Percentiles rank a stretch among this genome's conserved stretches.
These are phyloP conservation scores for Chiloscyllium punctatum DNA, from an alignment of 2,797 vertebrate genomes.

Conservation along the genomic window DNA sequence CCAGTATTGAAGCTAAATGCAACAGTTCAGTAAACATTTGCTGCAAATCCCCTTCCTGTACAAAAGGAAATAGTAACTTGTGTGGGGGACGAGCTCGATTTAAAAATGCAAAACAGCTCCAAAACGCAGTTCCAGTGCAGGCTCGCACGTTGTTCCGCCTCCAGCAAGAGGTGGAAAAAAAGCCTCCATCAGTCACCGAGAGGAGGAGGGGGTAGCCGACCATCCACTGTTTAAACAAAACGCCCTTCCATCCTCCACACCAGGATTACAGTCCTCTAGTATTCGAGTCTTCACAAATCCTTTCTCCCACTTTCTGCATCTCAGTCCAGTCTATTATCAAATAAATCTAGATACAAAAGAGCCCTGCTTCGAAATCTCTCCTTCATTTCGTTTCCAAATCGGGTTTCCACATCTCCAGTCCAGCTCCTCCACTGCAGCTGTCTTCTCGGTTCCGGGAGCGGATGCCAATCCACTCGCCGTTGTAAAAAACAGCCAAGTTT, in stretches of 20 bases:
- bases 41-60: neutral
- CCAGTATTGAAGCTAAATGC: neutral
- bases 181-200: neutral
- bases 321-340: neutral
- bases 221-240: neutral
- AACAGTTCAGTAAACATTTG: neutral
- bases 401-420: neutral
- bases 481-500: neutral
- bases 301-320: neutral
- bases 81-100: neutral
- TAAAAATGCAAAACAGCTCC: neutral
- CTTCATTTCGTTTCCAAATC: neutral
- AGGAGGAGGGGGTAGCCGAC: neutral
- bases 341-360: neutral
- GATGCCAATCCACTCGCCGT: neutral
- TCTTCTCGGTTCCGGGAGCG: neutral
- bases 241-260: neutral
- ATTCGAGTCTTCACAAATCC: neutral
- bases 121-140: neutral
- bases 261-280: neutral
- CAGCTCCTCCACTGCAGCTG: neutral
- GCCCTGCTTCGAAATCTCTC: neutral
- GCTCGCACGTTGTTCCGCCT: neutral
- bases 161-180: neutral
- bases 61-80: neutral